Conservation (phyloP, 2,797 vertebrate genomes). For the Apogon talboti region DNA sequence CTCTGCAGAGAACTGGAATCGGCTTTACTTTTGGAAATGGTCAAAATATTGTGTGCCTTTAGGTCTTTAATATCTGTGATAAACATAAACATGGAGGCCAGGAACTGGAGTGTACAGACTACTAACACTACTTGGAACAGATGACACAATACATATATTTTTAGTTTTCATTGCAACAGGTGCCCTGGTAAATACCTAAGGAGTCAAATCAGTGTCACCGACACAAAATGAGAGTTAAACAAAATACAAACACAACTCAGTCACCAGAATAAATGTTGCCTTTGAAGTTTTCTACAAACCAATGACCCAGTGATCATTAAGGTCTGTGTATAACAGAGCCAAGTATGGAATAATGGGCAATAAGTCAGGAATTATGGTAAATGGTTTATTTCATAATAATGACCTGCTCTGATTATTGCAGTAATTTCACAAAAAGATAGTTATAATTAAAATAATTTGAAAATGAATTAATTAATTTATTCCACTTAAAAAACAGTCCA, state of each 20-base stretch:
- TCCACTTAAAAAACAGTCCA: no score
- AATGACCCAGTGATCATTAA: no score
- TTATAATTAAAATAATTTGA: no score
- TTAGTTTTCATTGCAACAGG: conserved; percentile 30
- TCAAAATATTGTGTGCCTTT: conserved; percentile 6
- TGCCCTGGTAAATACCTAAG: not conserved
- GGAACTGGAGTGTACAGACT: not conserved
- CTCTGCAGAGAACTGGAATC: conserved; percentile 39
- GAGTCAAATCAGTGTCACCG: not conserved
- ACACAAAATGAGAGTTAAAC: conserved; percentile 1
- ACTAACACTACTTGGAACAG: not conserved
- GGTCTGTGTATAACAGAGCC: no score
- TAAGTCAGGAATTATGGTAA: no score
- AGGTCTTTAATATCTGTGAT: conserved; percentile 8
- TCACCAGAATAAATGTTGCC: no score
- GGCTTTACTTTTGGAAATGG: conserved; percentile 24
- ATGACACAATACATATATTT: not conserved
- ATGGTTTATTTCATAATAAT: no score
- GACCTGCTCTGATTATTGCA: no score
- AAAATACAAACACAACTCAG: not conserved
- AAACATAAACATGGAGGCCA: not conserved
- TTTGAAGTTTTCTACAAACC: no score
- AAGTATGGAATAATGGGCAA: no score
- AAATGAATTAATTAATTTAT: no score
- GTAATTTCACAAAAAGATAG: no score